Base-by-base conservation (phyloP, 2,797 vertebrate species). In the Odontamblyopus lacepedii region DNA sequence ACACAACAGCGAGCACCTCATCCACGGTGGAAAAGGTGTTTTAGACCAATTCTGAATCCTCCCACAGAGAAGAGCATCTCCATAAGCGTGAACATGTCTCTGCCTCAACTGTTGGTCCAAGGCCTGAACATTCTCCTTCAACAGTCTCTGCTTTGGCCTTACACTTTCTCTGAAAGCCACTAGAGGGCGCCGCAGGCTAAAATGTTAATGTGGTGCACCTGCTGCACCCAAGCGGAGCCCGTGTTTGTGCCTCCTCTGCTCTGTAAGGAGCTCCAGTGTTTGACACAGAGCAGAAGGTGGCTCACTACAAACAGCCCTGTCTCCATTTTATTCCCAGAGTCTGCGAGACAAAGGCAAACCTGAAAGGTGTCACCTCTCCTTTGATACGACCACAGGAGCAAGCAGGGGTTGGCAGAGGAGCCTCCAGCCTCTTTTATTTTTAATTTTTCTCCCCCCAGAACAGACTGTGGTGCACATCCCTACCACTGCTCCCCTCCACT, bases 331-430 rank as follows among this genome's bases (percentile, higher is more conserved):
- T 73, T 60, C 83, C 79, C 77, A 53, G 57, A 55, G 74, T 80
- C 83, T 65, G 69, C 67, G 53, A 83, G 81, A 89, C 86, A 91
- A 91, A 88, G 83, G 44, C 76, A 72, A 87, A 87, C 83, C 85
- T 86, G 88, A 87, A 85, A 88, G 89, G 83, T 91, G 87, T 90
- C 87, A 87, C 88, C 84, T 88, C 85, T 38, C 83, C 86, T 91
- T 91, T 89, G 87, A 89, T 91, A 83, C 67, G 3, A 87, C 79
- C 86, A 84, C 83, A 83, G 83, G 68, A 59, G 81, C 0, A 60
- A 76, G 78, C 83, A 77, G 72, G 74, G 85, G 84, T 88, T 82
- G 26, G 72, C 80, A 75, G 48, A 78, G 67, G 79, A 85, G 82
- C 83, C 83, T 85, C 78, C 61, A 2, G 83, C 75, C 80, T 82